Percentiles rank a stretch among this genome's conserved stretches.
Evolutionary conservation across 2,797 vertebrate genomes (phyloP).

Genomic region (Rhinatrema bivittatum): DNA sequence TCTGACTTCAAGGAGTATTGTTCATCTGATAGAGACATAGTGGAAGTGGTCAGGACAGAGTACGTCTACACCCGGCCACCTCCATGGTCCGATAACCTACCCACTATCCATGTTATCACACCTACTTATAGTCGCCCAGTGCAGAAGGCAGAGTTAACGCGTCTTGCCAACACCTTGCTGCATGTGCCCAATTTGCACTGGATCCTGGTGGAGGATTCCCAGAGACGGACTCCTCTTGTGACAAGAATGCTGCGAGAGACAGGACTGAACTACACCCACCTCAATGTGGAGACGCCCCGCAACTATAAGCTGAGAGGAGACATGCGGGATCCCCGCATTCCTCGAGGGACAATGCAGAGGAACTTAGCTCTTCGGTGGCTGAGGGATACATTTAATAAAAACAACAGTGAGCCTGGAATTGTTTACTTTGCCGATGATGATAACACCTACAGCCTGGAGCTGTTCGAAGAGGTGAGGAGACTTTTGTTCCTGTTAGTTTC

Average conservation of each 20-base stretch:
- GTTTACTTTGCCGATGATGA: constrained; percentile 93
- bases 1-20: constrained; percentile 92
- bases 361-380: constrained; percentile 92
- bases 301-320: constrained; percentile 94
- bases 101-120: constrained; percentile 91
- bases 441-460: constrained; percentile 94
- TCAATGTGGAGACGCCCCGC: constrained; percentile 92
- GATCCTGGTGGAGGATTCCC: constrained; percentile 93
- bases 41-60: constrained; percentile 96
- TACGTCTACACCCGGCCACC: constrained; percentile 92
- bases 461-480: constrained; percentile 86
- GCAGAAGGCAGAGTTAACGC: constrained; percentile 91
- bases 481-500: too few relatives aligned
- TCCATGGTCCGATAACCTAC: constrained; percentile 89
- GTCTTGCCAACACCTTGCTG: constrained; percentile 88
- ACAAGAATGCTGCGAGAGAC: constrained; percentile 82
- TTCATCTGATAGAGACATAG: constrained; percentile 90
- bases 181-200: constrained; percentile 95
- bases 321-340: constrained; percentile 84
- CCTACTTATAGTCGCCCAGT: constrained; percentile 94
- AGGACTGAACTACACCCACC: constrained; percentile 93
- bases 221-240: constrained; percentile 80
- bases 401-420: constrained; percentile 81
- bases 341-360: constrained; percentile 93
- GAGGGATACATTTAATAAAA: constrained; percentile 84